These are phyloP conservation scores for Saccopteryx bilineata DNA, from an alignment of 2,113 vertebrate species.

Conservation along the genomic window DNA sequence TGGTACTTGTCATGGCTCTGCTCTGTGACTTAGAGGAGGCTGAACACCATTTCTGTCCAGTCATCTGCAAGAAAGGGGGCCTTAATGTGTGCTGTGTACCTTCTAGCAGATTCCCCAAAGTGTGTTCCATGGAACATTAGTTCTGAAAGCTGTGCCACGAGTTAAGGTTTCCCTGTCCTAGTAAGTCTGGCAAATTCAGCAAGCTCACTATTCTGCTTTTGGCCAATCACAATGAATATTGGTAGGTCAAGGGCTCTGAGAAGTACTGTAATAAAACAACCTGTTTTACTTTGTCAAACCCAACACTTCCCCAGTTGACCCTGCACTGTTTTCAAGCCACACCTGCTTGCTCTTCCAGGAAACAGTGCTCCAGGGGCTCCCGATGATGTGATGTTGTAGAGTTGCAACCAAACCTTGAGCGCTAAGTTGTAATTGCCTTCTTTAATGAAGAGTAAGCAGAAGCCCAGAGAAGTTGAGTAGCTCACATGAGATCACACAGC, in stretches of 20 bases:
- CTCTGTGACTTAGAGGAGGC: conserved; percentile 41
- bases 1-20: conserved; percentile 20
- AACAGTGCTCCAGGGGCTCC: not conserved
- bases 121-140: not conserved
- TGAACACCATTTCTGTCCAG: conserved; percentile 27
- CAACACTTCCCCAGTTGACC: not conserved
- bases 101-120: not conserved
- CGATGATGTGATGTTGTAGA: not conserved
- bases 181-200: conserved; percentile 48
- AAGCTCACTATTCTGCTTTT: not conserved
- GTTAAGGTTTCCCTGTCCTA: conserved; percentile 39
- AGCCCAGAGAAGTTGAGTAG: conserved; percentile 22
- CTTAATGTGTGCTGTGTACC: conserved; percentile 35
- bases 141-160: conserved; percentile 33
- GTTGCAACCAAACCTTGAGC: not conserved
- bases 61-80: not conserved
- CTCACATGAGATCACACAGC: conserved; percentile 27
- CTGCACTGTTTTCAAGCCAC: conserved; percentile 9
- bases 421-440: not conserved
- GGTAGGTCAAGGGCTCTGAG: conserved; percentile 63
- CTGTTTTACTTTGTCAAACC: conserved; percentile 5
- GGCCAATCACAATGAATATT: not conserved
- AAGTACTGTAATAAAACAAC: conserved; percentile 54
- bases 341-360: not conserved
- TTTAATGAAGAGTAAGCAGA: conserved; percentile 52